Percentiles rank a stretch among this genome's conserved stretches.
phyloP scores from a whole-genome alignment of 2,797 vertebrate species.

The Typhlichthys eigenmanni region DNA sequence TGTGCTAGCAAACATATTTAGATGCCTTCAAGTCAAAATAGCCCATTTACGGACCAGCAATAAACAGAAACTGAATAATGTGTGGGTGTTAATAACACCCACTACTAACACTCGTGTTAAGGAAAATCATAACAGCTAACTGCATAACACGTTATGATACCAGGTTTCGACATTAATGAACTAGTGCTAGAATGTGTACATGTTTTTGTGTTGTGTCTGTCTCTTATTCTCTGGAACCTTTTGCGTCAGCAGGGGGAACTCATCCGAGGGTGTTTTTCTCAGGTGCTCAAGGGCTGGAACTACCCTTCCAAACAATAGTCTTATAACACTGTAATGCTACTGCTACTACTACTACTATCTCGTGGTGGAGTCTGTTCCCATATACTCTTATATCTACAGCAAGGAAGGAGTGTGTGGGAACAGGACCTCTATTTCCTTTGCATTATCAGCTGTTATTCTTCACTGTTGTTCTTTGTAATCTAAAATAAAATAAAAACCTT shows the following conservation, averaged over 20 bases:
- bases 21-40: conserved; percentile 4
- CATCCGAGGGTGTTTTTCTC: conserved; percentile 7
- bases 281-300: conserved; percentile 3
- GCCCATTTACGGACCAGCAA: neutral
- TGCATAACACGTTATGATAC: neutral
- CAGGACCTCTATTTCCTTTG: neutral
- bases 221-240: conserved; percentile 18
- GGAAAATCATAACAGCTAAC: too few relatives aligned
- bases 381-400: neutral
- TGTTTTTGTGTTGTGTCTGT: conserved; percentile 4
- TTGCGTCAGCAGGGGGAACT: conserved; percentile 20
- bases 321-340: neutral
- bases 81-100: too few relatives aligned
- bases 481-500: too few relatives aligned
- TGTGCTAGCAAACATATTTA: conserved; percentile 2
- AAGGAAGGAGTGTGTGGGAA: conserved; percentile 1
- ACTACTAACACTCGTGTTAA: too few relatives aligned
- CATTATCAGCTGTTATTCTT: neutral
- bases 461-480: too few relatives aligned
- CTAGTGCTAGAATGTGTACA: conserved; percentile 27
- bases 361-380: conserved; percentile 41
- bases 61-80: too few relatives aligned
- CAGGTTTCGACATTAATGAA: conserved; percentile 23
- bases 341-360: conserved; percentile 28
- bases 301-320: neutral